Evolutionary conservation across 2,113 vertebrate genomes (phyloP), one percentile per base, ranked within the genome.

Genomic region (Climacteris rufus): DNA sequence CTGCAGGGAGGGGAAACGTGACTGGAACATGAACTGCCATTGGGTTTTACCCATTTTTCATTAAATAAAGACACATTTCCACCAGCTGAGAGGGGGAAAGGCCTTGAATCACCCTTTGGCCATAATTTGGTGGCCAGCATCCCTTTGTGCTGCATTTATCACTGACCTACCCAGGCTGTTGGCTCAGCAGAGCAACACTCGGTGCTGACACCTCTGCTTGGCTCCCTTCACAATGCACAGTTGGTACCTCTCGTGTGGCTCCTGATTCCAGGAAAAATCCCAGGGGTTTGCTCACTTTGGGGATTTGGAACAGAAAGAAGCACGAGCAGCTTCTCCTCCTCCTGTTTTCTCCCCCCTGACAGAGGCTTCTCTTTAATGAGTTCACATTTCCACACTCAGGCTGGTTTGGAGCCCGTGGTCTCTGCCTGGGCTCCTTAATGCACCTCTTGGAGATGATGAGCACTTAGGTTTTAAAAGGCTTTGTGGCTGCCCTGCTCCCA

Each of bases 391-490:
- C 72, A 83, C 15, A 1, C 71, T 77, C 39, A 2, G 74, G 63
- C 20, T 4, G 6, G 24, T 4, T 24, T 9, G 39, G 70, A 92
- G 93, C 88, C 78, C 23, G 1, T 4, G 49, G 47, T n/a, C 81
- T 53, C 49, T 59, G 25, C 21, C 81, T 11, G 6, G 30, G 30
- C 50, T 94, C 49, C 40, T 87, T 94, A 95, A 97, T 95, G 91
- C 83, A 93, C 77, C 72, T 93, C 96, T 7, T 4, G 49, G 52
- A 49, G 69, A 65, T 16, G 61, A 77, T 30, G 37, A 94, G 92
- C 95, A 96, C 93, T 96, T 60, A 90, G 88, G 71, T 6, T 90
- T 39, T 74, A 56, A 94, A 83, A 88, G 52, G 92, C 77, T 91
- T 31, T 80, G 94, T 1, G 35, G 83, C 91, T 63, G 65, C 91